phyloP scores from a whole-genome alignment of 2,888 invertebrate genomes.

The Nomada flava region DNA sequence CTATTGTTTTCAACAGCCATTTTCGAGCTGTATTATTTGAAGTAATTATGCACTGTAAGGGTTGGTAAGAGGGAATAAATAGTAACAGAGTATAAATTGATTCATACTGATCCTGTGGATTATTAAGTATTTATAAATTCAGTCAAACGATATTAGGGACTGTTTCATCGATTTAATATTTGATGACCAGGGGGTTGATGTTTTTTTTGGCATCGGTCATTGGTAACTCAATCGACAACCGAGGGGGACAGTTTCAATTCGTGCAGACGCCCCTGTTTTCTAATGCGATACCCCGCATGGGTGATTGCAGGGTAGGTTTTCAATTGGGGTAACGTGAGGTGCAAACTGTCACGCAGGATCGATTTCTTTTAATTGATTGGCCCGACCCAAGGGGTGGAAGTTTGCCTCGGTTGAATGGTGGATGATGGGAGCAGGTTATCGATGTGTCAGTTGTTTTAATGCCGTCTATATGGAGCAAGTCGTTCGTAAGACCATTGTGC shows the following conservation, averaged over 20 bases:
- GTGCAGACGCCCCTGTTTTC: not conserved
- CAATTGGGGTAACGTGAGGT: constrained; percentile 27
- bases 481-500: not conserved
- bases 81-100: no score
- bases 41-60: no score
- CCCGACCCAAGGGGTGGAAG: not conserved
- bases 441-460: not conserved
- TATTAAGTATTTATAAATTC: no score
- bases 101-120: no score
- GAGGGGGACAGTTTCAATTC: constrained; percentile 17
- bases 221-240: not conserved
- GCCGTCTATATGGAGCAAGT: not conserved
- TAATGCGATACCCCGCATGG: not conserved
- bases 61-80: no score
- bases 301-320: not conserved
- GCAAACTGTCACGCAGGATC: constrained; percentile 26
- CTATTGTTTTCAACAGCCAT: no score
- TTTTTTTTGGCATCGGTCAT: not conserved
- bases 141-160: no score
- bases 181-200: no score
- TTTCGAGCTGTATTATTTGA: no score
- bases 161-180: no score
- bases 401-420: no score
- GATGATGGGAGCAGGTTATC: not conserved
- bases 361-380: constrained; percentile 42